Evolutionary conservation across 2,797 vertebrate genomes (phyloP).

Genomic region (Channallabes apus): DNA sequence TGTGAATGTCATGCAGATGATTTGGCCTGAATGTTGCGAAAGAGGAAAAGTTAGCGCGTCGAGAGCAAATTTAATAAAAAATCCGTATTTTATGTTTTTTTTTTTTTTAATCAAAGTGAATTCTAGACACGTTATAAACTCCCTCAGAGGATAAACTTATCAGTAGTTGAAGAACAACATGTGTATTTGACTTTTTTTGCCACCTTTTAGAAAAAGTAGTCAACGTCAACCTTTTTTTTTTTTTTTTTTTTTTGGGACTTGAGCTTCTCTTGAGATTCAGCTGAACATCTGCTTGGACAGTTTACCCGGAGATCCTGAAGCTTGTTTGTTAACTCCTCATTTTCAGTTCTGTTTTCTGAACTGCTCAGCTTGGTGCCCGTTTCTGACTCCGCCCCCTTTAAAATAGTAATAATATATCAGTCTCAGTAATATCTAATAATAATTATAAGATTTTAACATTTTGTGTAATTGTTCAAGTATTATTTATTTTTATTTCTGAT

Average conservation of each 20-base stretch:
- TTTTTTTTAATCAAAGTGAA: not conserved
- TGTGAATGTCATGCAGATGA: not conserved
- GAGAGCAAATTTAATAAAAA: not conserved
- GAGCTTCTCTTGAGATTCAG: conserved; percentile 3
- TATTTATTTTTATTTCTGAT: not conserved
- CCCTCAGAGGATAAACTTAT: not conserved
- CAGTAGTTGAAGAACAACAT: not conserved
- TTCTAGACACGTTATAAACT: conserved; percentile 1
- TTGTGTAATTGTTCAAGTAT: too few relatives aligned
- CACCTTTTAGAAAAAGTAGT: not conserved
- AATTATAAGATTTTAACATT: not conserved
- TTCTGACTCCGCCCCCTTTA: conserved; percentile 13
- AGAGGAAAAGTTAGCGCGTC: not conserved
- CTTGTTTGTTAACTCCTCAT: not conserved
- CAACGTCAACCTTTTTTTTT: not conserved
- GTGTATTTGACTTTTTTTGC: not conserved
- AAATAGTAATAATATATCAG: too few relatives aligned
- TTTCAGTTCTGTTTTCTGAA: not conserved
- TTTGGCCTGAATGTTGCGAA: not conserved
- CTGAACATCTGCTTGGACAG: conserved; percentile 7
- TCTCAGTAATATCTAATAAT: not conserved
- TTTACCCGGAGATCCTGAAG: not conserved
- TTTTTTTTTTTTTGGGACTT: not conserved
- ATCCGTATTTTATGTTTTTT: not conserved
- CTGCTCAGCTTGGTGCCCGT: conserved; percentile 13